Evolutionary conservation across 2,113 vertebrate species (phyloP).

Genomic region (Psephotus haematonotus): DNA sequence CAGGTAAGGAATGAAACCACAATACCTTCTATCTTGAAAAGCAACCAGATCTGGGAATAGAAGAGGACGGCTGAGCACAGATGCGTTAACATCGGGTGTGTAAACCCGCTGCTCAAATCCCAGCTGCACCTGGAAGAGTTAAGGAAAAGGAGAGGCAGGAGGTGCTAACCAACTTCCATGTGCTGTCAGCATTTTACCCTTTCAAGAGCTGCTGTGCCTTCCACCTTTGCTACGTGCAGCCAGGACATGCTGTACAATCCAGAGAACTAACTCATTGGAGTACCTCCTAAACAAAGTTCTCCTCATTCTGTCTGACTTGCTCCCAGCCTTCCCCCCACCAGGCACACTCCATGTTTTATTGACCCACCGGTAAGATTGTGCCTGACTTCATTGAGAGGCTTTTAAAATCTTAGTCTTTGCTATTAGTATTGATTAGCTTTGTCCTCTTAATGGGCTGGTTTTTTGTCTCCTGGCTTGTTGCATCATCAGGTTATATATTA

Average conservation of each 20-base stretch:
- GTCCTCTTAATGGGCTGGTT: slow-evolving; percentile 72
- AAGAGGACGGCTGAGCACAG: not conserved
- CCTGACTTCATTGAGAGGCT: slow-evolving; percentile 68
- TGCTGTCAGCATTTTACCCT: slow-evolving; percentile 1
- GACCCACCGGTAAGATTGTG: slow-evolving; percentile 6
- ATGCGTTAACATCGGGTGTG: not conserved
- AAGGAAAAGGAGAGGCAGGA: not conserved
- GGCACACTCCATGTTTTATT: not conserved
- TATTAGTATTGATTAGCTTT: slow-evolving; percentile 70
- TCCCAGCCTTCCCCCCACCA: not conserved
- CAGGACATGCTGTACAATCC: not conserved
- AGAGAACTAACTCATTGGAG: not conserved
- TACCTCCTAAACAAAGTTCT: not conserved
- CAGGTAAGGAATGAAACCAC: not conserved
- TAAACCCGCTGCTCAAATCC: not conserved
- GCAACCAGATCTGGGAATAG: not conserved
- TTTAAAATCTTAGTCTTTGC: slow-evolving; percentile 70
- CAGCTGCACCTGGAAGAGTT: not conserved
- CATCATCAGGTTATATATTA: not conserved
- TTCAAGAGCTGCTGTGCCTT: not conserved
- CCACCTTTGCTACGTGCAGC: not conserved
- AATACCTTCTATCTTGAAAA: not conserved
- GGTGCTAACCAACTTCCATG: not conserved
- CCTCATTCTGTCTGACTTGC: not conserved
- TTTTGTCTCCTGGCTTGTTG: not conserved